Base-by-base conservation (phyloP, 1,140 invertebrate species). In the Catajapyx aquilonaris region DNA sequence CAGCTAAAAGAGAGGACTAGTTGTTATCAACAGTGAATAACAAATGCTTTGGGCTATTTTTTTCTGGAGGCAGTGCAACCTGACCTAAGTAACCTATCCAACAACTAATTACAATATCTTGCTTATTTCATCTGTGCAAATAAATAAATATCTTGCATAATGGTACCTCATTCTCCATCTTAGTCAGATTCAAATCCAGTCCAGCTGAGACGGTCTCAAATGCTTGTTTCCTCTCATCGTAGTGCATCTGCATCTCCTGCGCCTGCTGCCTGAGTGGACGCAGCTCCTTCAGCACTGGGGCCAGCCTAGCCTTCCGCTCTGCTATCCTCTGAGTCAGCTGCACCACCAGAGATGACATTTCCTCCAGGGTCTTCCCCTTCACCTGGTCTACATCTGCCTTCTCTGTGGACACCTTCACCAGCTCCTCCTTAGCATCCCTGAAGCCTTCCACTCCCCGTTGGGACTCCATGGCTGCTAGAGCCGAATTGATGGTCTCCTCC, bases 201-300 rank as follows among this genome's bases (percentile, higher is more conserved):
- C 57, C 62, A 10, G 65, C 62, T 35, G 65, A 55, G 32, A 62
- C 50, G 2, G 66, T 60, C 39, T 70, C 65, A 48, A 71, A 71
- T 4, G 57, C 52, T 38, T 58, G 57, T 42, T 71, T 66, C 43
- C 65, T 68, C 36, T 62, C 59, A 28, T 71, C 65, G 48, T 70
- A 70, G 28, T 61, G 61, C 33, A 61, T 54, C 7, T 61, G 58
- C n/a, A 71, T 44, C 41, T 71, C 62, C 47, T 67, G 59, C 21
- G 51, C 56, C 44, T 60, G 57, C 45, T 71, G 59, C 37, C 71
- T 50, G 21, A 71, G 45, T 10, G 60, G 60, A 40, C 69, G 55
- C n/a, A 76, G 44, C 45, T 75, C 71, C 56, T 69, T 71, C 31
- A 77, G 64, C 2, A 77, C 49, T 3, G 72, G 69, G 3, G 68